Base-by-base conservation (phyloP, 2,113 vertebrate genomes). In the Cephalopholis sonnerati region DNA sequence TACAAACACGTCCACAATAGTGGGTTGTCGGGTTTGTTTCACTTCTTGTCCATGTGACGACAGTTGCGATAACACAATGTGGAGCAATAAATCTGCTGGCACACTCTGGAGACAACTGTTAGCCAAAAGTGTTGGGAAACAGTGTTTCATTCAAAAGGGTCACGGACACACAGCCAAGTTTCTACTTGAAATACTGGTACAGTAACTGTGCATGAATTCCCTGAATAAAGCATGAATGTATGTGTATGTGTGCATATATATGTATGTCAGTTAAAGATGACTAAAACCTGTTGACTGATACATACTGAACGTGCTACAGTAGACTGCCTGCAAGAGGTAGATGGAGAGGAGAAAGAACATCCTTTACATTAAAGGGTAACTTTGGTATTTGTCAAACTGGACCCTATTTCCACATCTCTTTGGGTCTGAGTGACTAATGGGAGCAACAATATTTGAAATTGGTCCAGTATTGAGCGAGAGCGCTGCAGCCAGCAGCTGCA, bases 91-190 rank as follows among this genome's bases (percentile, higher is more conserved):
- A 73, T 32, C 8, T 82, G 9, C 27, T 86, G 81, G 74, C 77
- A 67, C 55, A 29, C 50, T 54, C 20, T n/a, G 20, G 44, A 50
- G 65, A 36, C 6, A 12, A 53, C 54, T 29, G 54, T 72, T 63
- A 50, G 25, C 69, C 78, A 86, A 82, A 50, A 61, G 62, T 61
- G 51, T 89, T 88, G 46, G 65, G 89, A 93, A 92, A 93, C 70
- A 11, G 27, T 22, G 24, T 87, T 88, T 87, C 24, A 58, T 57
- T 88, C 12, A 72, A 24, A 53, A 27, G 74, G 71, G 87, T 83
- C 77, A 69, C 4, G 3, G 50, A 78, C 61, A 53, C 18, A 13
- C 10, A 2, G 82, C 78, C 66, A 78, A 55, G 48, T 74, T 90
- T 79, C 78, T 53, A 7, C 68, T 39, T 69, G 54, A 32, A 55